phyloP scores from a whole-genome alignment of 2,113 vertebrate species.

The Ceratotherium simum region DNA sequence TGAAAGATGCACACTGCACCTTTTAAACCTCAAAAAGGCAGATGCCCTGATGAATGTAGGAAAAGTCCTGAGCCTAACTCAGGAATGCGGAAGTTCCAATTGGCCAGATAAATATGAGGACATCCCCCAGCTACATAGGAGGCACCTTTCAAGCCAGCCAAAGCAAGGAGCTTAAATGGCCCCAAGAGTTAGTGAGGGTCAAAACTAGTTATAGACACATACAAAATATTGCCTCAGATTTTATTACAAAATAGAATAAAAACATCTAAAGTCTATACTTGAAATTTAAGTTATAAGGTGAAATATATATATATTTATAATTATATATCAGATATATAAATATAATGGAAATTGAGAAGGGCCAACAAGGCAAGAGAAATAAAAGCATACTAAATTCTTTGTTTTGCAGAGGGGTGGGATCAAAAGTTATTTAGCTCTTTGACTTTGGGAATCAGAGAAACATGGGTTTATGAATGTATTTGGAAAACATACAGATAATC shows the following conservation, averaged over 20 bases:
- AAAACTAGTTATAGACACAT: neutral
- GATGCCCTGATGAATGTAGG: neutral
- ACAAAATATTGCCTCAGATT: neutral
- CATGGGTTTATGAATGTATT: neutral
- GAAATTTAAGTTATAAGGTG: neutral
- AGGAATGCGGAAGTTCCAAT: neutral
- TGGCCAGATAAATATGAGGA: neutral
- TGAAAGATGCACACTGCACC: neutral
- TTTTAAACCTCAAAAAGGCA: neutral
- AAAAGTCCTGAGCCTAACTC: neutral
- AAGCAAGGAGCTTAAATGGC: neutral
- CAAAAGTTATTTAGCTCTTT: conserved; percentile 1
- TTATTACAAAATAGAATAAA: conserved; percentile 4
- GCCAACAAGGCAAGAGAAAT: neutral
- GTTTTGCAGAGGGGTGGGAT: neutral
- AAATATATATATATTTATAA: neutral
- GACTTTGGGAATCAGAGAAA: conserved; percentile 5
- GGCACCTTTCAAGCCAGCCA: neutral
- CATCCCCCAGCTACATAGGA: neutral
- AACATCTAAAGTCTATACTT: neutral
- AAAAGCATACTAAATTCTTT: neutral
- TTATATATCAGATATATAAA: neutral
- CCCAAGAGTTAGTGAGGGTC: neutral
- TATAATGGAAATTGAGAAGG: neutral
- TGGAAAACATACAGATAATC: conserved; percentile 24